Evolutionary conservation across 2,797 vertebrate genomes (phyloP), one percentile per base, ranked within the genome.

Genomic region (Takifugu rubripes): DNA sequence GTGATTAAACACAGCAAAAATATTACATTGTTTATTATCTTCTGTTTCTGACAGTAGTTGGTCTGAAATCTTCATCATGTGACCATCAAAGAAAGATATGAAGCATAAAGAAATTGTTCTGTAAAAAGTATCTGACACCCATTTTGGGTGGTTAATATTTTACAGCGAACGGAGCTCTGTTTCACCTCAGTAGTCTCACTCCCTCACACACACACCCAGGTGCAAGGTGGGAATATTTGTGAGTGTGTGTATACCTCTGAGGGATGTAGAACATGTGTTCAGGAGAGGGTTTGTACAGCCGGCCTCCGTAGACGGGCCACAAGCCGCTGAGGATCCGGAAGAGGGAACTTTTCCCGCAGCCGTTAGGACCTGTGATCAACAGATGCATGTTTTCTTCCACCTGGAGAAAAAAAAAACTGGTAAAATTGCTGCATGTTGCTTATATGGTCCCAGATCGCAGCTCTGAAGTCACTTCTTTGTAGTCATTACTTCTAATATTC

Each of bases 241-340:
- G 55, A 24, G 21, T 42, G 49, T 56, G 43, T 49, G 27, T 47
- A 0, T 78, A 96, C 95, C 95, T 95, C 84, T 98, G 95, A 69
- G 95, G 96, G 83, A 98, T 98, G 87, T 98, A 97, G 87, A 98
- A 98, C 95, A 97, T 93, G 40, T 96, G 92, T 16, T 96, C 90
- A 0, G 95, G 95, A 48, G 94, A 92, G 0, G 96, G 96, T 66
- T 98, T 98, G 81, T 93, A 90, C 4, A 98, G 92, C 51, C 92
- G 87, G 49, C 96, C 96, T 49, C 91, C 91, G 49, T 96, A 96
- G n/a, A 97, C 95, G 1, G 96, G 96, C 96, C 96, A 98, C 52
- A 98, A 73, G 14, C 96, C 96, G 29, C 95, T 94, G 72, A 98
- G 90, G 88, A 98, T 98, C 84, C 96, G 89, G 88, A 98, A 98